phyloP scores from a whole-genome alignment of 1,140 invertebrate genomes.

The Brachionus angularis region DNA sequence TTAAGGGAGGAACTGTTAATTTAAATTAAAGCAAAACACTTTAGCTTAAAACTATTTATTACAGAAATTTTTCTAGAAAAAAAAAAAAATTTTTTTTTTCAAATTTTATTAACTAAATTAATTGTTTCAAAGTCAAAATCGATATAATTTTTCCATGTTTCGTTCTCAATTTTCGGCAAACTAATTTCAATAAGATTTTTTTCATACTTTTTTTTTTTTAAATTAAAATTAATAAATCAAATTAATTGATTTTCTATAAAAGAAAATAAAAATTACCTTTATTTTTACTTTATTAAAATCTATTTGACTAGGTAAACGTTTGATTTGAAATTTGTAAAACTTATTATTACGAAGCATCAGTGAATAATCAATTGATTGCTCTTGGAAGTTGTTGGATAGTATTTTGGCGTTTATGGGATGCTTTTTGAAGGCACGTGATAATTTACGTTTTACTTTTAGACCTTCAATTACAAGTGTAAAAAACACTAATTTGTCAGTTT shows the following conservation, averaged over 20 bases:
- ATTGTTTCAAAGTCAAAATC: conserved; percentile 38
- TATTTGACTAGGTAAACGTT: conserved; percentile 26
- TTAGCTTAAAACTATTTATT: not conserved
- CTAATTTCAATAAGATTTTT: not conserved
- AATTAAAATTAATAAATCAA: not conserved
- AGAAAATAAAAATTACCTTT: not conserved
- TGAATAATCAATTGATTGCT: conserved; percentile 20
- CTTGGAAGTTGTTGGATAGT: not conserved
- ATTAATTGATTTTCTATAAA: not conserved
- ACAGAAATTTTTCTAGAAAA: not conserved
- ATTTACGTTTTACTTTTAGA: conserved; percentile 31
- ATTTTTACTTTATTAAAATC: conserved; percentile 5
- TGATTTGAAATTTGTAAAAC: conserved; percentile 19
- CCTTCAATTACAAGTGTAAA: conserved; percentile 20
- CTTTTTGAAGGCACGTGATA: not conserved
- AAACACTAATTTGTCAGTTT: not conserved
- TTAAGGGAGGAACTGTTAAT: not conserved
- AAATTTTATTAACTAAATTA: not conserved
- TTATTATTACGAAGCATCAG: not conserved
- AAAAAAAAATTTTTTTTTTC: not conserved
- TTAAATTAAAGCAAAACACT: not conserved
- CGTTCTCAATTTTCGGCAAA: conserved; percentile 11
- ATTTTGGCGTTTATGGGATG: not conserved
- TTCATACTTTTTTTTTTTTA: not conserved
- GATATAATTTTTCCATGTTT: conserved; percentile 4